Conservation (phyloP, 2,113 vertebrate genomes). For the Balaenoptera acutorostrata region DNA sequence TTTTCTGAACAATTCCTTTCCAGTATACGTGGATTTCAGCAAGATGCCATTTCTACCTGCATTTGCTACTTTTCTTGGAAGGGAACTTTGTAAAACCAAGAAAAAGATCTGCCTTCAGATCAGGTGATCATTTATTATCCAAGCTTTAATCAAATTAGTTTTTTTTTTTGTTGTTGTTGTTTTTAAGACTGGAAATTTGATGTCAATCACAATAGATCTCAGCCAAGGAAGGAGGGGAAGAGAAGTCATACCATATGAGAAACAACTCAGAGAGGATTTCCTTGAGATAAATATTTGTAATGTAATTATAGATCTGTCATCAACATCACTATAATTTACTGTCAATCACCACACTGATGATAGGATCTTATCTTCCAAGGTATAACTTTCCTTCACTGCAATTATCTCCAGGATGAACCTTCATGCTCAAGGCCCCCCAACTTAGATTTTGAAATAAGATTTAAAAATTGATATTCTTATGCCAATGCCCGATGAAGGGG, state of each 20-base stretch:
- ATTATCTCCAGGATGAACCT: conserved; percentile 56
- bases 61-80: background rate
- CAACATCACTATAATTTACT: conserved; percentile 70
- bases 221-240: conserved; percentile 23
- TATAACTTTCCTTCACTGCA: conserved; percentile 46
- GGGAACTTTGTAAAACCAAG: background rate
- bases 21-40: background rate
- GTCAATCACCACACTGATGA: conserved; percentile 63
- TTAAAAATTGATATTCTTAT: background rate
- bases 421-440: background rate
- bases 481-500: background rate
- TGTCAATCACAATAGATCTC: conserved; percentile 24
- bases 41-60: background rate
- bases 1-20: background rate
- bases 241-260: background rate
- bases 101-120: background rate
- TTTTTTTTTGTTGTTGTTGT: background rate
- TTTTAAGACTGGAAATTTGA: conserved; percentile 15
- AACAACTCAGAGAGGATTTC: conserved; percentile 55
- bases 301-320: conserved; percentile 71
- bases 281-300: conserved; percentile 74
- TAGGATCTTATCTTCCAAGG: conserved; percentile 54
- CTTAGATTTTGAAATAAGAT: background rate
- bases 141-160: conserved; percentile 45
- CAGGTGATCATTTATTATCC: background rate